Evolutionary conservation across 2,888 invertebrate genomes (phyloP).

Genomic region (Eupithecia centaureata): DNA sequence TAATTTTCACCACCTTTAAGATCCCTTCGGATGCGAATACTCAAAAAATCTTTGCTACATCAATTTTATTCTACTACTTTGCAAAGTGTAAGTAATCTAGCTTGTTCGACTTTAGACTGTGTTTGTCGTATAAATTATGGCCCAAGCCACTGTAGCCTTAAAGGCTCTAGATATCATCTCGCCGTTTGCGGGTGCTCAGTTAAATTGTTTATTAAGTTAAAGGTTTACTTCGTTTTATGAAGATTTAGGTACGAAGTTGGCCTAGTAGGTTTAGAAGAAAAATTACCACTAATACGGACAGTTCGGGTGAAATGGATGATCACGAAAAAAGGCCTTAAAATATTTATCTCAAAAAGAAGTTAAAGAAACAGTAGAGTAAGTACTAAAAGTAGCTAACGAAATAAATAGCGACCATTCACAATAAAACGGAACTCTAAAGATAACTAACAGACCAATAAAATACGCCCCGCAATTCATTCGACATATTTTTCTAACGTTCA

Average conservation of each 20-base stretch:
- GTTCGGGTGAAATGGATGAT: no score
- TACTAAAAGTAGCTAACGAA: neutral
- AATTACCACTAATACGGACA: neutral
- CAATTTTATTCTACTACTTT: neutral
- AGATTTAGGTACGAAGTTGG: neutral
- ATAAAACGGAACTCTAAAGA: conserved; percentile 8
- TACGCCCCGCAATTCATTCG: conserved; percentile 25
- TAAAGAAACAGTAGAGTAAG: neutral
- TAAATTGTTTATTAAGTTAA: conserved; percentile 28
- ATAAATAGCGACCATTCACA: conserved; percentile 6
- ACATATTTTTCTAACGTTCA: conserved; percentile 30
- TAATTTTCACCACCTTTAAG: no score
- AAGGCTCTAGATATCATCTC: conserved; percentile 25
- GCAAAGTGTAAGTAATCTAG: neutral
- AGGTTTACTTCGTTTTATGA: conserved; percentile 3
- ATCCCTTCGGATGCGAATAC: no score
- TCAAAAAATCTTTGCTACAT: no score
- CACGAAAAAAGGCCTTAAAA: no score
- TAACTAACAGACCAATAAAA: conserved; percentile 19
- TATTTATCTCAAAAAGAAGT: no score
- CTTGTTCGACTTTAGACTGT: neutral
- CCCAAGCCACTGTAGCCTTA: conserved; percentile 13
- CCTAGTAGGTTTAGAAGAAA: neutral
- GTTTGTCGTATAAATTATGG: conserved; percentile 29
- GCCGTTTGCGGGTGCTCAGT: conserved; percentile 17